Evolutionary conservation across 2,113 vertebrate genomes (phyloP), one percentile per base, ranked within the genome.

Genomic region (Sterrhoptilus dennistouni): DNA sequence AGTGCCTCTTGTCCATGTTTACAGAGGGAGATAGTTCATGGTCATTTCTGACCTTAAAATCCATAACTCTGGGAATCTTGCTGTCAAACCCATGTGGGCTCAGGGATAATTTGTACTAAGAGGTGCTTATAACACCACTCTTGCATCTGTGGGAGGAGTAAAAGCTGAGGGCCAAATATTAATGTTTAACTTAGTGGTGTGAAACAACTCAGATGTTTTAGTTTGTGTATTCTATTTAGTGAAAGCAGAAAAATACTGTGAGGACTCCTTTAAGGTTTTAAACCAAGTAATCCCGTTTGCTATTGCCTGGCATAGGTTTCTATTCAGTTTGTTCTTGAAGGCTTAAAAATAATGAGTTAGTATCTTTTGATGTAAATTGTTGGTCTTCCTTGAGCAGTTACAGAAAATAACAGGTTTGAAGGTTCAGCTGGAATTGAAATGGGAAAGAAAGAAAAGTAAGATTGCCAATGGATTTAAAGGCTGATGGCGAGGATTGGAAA

Each of bases 381-480:
- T 65, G 29, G 47, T 93, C 27, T 93, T 36, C 14, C n/a, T 57
- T 53, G 71, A 77, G 52, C 9, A 38, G 19, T 78, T 70, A 49
- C 13, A 75, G 83, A 84, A 95, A 89, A 96, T 89, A 85, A 45
- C 31, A 60, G 60, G 42, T 92, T 87, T 84, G 64, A 81, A 44
- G 1, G 0, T 52, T 91, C 65, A 79, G 35, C 65, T 71, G 61
- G 54, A 82, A 83, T n/a, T 80, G 49, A 95, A 95, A 65, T 38
- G 25, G 23, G 16, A 21, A 63, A 57, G 52, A 65, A 45, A 47
- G 35, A 35, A 76, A 91, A 89, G 69, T 65, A 83, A 71, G 44
- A n/a, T 87, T 35, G 50, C 38, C 47, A 68, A 8, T 57, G 17
- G 52, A 44, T 95, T 78, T 83, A 92, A 87, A 78, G 21, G 33